Evolutionary conservation across 2,797 vertebrate genomes (phyloP), one percentile per base, ranked within the genome.

Genomic region (Muraenolepis orangiensis): DNA sequence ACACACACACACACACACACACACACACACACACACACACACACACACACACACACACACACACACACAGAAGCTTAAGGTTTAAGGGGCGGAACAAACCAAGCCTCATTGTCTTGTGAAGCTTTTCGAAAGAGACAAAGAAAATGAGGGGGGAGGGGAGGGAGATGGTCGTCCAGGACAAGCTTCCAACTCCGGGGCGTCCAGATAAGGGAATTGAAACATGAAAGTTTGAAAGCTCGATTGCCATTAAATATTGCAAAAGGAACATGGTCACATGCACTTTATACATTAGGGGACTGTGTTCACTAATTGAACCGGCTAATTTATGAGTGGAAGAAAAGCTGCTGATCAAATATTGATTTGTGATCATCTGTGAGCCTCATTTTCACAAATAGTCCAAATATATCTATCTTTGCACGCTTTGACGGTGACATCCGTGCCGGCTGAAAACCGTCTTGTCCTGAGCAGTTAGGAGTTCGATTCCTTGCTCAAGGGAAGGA

Each of bases 271-370:
- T 57, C 23, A 57, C 51, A 23, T 26, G 10, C 0, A 11, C 57
- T 64, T 57, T n/a, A 57, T 64, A 11, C 51, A 26, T 26, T 64
- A 10, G 23, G 40, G 26, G 51, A 23, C 10, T 61, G 51, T 26
- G 10, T 61, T n/a, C 51, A 23, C n/a, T 64, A 26, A 64, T 64
- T 64, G n/a, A 64, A 11, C 26, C 10, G 23, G 23, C 8, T 12
- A 20, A 64, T 64, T 23, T 26, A 64, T 64, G 7, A 26, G 57
- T 26, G 11, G 12, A 26, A 3, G n/a, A 8, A 57, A 23, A 64
- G 57, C 26, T n/a, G 57, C 57, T 64, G n/a, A 64, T 64, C 57
- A 26, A 64, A 64, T 64, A 64, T 64, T 64, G 57, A 64, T 57
- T n/a, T n/a, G 20, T 2, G 11, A 6, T 26, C 26, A 11, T 57